A percentile compares a stretch with the other conserved stretches of the same genome.
Evolutionary conservation across 2,888 invertebrate genomes (phyloP).

Genomic region (Aleiodes alternator): DNA sequence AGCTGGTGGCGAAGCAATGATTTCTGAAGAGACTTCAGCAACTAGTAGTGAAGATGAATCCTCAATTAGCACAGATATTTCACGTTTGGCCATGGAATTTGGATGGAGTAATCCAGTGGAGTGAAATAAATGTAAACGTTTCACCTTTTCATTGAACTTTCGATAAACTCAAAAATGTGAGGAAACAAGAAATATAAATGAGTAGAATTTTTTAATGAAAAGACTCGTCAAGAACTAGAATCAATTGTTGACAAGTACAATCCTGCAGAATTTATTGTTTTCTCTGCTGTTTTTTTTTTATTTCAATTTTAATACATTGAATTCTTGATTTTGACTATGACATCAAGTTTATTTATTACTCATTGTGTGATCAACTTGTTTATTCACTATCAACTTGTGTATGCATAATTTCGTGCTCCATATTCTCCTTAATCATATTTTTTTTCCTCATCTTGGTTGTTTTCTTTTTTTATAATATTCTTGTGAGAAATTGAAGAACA

Average conservation of each 20-base stretch:
- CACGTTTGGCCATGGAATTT: slow-evolving; percentile 63
- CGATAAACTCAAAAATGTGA: neutral
- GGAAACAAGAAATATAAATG: too few species aligned
- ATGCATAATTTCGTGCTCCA: neutral
- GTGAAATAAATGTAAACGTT: slow-evolving; percentile 43
- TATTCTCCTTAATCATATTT: slow-evolving; percentile 8
- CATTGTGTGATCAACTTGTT: slow-evolving; percentile 6
- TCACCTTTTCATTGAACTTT: slow-evolving; percentile 16
- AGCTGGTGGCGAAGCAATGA: slow-evolving; percentile 83
- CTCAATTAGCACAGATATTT: slow-evolving; percentile 71
- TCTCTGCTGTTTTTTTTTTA: neutral
- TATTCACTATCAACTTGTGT: neutral
- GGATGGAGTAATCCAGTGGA: slow-evolving; percentile 61
- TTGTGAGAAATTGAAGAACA: neutral
- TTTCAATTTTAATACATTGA: slow-evolving; percentile 2
- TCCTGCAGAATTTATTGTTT: neutral
- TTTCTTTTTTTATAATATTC: neutral
- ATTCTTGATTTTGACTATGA: slow-evolving; percentile 7
- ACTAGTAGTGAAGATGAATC: slow-evolving; percentile 73
- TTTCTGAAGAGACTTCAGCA: slow-evolving; percentile 77
- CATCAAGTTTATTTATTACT: neutral
- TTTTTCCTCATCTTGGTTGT: neutral
- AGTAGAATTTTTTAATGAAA: too few species aligned
- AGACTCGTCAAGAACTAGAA: too few species aligned
- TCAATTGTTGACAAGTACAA: too few species aligned